Base-by-base conservation (phyloP, 2,113 vertebrate species). In the Nerophis lumbriciformis region DNA sequence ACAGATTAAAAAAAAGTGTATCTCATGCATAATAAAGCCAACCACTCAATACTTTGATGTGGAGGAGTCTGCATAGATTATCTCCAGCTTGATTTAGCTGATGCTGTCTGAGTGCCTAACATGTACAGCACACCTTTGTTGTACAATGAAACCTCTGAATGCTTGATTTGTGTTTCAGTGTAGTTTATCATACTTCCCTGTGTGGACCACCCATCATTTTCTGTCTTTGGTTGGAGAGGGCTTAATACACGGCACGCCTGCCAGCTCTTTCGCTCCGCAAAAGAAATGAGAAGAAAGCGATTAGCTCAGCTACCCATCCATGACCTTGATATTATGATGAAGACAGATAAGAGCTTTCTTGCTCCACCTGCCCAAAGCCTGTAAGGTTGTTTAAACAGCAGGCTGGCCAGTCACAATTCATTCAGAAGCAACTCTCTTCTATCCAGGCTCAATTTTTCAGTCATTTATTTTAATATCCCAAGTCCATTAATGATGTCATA, bases 281-380 rank as follows among this genome's bases (percentile, higher is more conserved):
- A 76, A 86, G 75, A 83, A 81, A 84, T 78, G 84, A 85, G 77
- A 70, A 87, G 83, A 73, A 79, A 76, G 71, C 84, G 78, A 87
- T 87, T 82, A 87, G 85, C 78, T 75, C 66, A 82, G 85, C 83
- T 83, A 80, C 71, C 83, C 85, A 84, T 80, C 82, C 84, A 65
- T 87, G 84, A 89, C 83, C 87, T 85, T 81, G 80, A 83, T 83
- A 87, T 87, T 72, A 80, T 75, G 79, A 87, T 82, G 76, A 82
- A 80, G 81, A 85, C 54, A 57, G 83, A 90, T 87, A 84, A 83
- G 73, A 70, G 82, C 72, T 70, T 78, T 80, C 81, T 83, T 78
- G 72, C 69, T 79, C 77, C 82, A 84, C 85, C 85, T 81, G 83
- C 77, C 71, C 78, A 74, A 69, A 82, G 81, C 78, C 70, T 76